Base-by-base conservation (phyloP, 2,113 vertebrate species). In the Sebastes schlegelii region DNA sequence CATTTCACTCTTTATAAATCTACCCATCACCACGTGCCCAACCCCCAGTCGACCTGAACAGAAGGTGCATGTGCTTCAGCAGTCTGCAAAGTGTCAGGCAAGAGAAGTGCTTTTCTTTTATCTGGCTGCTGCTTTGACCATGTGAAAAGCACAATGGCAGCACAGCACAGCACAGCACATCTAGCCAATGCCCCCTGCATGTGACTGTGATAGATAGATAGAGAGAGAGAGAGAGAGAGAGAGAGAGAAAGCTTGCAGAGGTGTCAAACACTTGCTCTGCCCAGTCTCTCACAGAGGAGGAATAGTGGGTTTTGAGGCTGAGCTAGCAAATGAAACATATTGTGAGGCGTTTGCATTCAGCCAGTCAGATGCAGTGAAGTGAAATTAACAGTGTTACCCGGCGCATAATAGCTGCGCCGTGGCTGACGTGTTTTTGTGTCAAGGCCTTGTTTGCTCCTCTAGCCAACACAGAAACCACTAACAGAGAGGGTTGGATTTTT, bases 1-100 rank as follows among this genome's bases (percentile, higher is more conserved):
- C 88, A 84, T 95, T 91, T 94, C 91, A 85, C 89, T 85, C 84
- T 79, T 87, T 84, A 93, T 93, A 93, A 95, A 95, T 93, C 91
- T 70, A 62, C 84, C 83, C 78, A 70, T 91, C 82, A 75, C 43
- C 74, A 62, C 68, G 13, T 76, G 74, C 71, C 82, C 62, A 2
- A 12, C 77, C 48, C 34, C 52, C 57, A 21, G 60, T 71, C 77
- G 55, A 75, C 69, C 66, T n/a, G 70, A 91, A 74, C 67, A 85
- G 57, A 83, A 85, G 76, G 55, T 60, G 57, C 23, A 63, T 64
- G 75, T 49, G 72, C 80, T 90, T 79, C 23, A 58, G 78, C 52
- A 5, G 45, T 48, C 62, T 74, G 60, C 48, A 6, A 82, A 75
- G 78, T 71, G 77, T 74, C 62, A 66, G 65, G 34, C 58, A 21